phyloP scores from a whole-genome alignment of 2,888 invertebrate species.

The Lasioglossum morio region DNA sequence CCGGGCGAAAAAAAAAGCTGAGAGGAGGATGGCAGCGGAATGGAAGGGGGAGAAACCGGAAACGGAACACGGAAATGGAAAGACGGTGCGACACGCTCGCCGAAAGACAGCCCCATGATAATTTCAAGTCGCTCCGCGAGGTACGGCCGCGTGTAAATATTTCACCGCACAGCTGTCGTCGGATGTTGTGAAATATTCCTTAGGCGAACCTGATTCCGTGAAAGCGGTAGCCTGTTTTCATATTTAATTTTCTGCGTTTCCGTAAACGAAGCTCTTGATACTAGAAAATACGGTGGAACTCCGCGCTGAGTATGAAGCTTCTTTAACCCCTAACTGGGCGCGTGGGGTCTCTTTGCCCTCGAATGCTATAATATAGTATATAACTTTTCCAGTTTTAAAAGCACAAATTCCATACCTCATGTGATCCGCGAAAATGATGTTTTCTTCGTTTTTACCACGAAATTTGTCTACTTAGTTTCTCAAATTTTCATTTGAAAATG shows the following conservation, averaged over 20 bases:
- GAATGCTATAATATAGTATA: no score
- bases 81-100: conserved; percentile 32
- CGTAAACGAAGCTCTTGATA: neutral
- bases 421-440: no score
- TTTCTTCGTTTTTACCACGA: no score
- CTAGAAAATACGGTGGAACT: neutral
- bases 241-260: conserved; percentile 42
- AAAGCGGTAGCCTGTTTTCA: conserved; percentile 28
- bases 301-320: neutral
- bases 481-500: no score
- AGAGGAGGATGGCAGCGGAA: neutral
- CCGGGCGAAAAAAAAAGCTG: neutral
- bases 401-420: no score
- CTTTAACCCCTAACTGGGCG: neutral
- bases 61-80: conserved; percentile 45
- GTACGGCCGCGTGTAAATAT: conserved; percentile 55
- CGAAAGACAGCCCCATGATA: conserved; percentile 53
- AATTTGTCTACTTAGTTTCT: no score
- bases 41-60: conserved; percentile 12
- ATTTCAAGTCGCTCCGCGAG: conserved; percentile 53
- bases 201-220: conserved; percentile 27
- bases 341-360: no score
- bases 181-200: conserved; percentile 60
- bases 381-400: no score
- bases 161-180: conserved; percentile 43